Evolutionary conservation across 2,113 vertebrate species (phyloP).

Genomic region (Eptesicus fuscus): DNA sequence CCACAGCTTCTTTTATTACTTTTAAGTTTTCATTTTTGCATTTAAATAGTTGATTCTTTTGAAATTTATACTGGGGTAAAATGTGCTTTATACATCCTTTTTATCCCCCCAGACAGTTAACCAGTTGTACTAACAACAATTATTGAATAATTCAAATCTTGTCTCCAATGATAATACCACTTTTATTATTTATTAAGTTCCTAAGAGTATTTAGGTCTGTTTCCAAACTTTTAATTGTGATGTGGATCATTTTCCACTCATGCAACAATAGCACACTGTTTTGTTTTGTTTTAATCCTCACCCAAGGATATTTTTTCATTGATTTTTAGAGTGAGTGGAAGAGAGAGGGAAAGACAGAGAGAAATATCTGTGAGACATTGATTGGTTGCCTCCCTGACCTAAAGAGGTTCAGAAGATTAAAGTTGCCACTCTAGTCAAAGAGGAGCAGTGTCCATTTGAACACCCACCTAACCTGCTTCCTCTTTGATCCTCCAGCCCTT

Average conservation of each 20-base stretch:
- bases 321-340: too few relatives aligned
- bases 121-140: neutral
- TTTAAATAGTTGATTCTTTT: conserved; percentile 17
- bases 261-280: neutral
- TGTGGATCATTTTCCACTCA: neutral
- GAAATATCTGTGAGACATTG: too few relatives aligned
- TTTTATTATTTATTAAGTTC: neutral
- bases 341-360: too few relatives aligned
- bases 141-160: neutral
- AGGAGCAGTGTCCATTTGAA: neutral
- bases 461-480: neutral
- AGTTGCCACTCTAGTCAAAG: neutral
- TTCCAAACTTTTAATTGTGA: conserved; percentile 25
- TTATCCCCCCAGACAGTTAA: neutral
- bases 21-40: neutral
- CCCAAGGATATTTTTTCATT: too few relatives aligned
- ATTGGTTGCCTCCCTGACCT: too few relatives aligned
- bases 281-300: too few relatives aligned
- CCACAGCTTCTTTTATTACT: neutral
- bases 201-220: neutral
- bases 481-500: neutral
- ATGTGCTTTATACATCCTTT: neutral
- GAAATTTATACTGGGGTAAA: neutral
- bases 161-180: neutral
- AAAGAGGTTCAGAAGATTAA: neutral